A percentile compares a stretch with the other conserved stretches of the same genome.
Evolutionary conservation across 2,888 invertebrate species (phyloP).

Genomic region (Anarsia innoxiella): DNA sequence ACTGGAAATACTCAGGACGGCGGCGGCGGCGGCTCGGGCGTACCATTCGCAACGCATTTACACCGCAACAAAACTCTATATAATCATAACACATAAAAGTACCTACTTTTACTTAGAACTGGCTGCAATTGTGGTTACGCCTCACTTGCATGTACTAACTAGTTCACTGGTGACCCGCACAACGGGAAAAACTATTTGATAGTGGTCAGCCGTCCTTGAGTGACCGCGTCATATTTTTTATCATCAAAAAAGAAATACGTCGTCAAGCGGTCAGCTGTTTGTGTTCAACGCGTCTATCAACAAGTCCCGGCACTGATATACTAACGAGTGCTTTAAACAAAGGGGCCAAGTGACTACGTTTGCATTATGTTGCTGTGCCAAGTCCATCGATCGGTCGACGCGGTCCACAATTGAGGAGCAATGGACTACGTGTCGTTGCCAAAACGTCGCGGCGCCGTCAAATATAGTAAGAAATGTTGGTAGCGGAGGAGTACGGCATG

Average conservation of each 20-base stretch:
- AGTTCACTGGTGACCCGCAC: slow-evolving; percentile 28
- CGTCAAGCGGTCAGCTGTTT: slow-evolving; percentile 68
- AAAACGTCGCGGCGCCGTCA: slow-evolving; percentile 35
- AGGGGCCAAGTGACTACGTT: slow-evolving; percentile 14
- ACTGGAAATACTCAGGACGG: no score
- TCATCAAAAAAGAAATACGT: slow-evolving; percentile 61
- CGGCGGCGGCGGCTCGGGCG: no score
- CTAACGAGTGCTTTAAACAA: slow-evolving; percentile 19
- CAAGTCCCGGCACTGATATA: slow-evolving; percentile 38
- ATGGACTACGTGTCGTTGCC: slow-evolving; percentile 32
- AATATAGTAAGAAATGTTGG: no score
- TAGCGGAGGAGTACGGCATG: slow-evolving; percentile 63
- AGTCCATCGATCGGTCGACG: not conserved
- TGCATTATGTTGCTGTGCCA: slow-evolving; percentile 32
- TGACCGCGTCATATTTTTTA: slow-evolving; percentile 69
- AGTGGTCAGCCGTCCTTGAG: slow-evolving; percentile 63
- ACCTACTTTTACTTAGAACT: slow-evolving; percentile 25
- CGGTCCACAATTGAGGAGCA: slow-evolving; percentile 25
- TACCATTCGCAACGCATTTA: slow-evolving; percentile 9
- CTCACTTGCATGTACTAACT: no score
- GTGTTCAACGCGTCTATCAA: slow-evolving; percentile 67
- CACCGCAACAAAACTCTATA: slow-evolving; percentile 19
- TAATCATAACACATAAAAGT: slow-evolving; percentile 18
- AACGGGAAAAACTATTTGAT: slow-evolving; percentile 63
- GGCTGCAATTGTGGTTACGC: slow-evolving; percentile 30